phyloP scores from a whole-genome alignment of 2,888 invertebrate species.

The Idaea biselata region DNA sequence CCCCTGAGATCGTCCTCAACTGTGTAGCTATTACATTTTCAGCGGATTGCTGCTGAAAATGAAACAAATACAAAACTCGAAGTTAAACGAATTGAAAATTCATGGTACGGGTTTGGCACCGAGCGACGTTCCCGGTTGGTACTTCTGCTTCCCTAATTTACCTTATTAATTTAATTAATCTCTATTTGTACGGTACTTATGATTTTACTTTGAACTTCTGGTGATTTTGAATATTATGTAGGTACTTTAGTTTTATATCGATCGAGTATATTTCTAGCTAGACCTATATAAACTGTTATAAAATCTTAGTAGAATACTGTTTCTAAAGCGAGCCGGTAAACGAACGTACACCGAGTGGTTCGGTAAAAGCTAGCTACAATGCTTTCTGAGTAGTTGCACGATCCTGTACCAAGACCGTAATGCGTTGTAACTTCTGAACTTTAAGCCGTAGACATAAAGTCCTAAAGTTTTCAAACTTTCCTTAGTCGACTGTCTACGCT shows the following conservation, averaged over 20 bases:
- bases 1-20: not conserved
- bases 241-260: not conserved
- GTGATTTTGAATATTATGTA: not conserved
- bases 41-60: constrained; percentile 16
- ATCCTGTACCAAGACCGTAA: constrained; percentile 13
- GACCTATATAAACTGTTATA: not conserved
- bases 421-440: constrained; percentile 18
- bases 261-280: not conserved
- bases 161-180: constrained; percentile 33
- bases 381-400: constrained; percentile 22
- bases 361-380: constrained; percentile 32
- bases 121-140: constrained; percentile 19
- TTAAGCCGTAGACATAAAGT: constrained; percentile 17
- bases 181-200: not conserved
- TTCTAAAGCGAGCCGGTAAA: constrained; percentile 4
- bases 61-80: constrained; percentile 9
- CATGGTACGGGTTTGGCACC: constrained; percentile 27
- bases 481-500: constrained; percentile 12
- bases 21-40: constrained; percentile 12
- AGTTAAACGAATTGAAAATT: constrained; percentile 25
- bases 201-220: not conserved
- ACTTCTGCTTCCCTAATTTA: constrained; percentile 7
- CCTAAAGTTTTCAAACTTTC: constrained; percentile 12
- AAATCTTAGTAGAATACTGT: not conserved
- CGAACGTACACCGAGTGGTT: constrained; percentile 24